These are phyloP conservation scores for Elaeidobius kamerunicus DNA, from an alignment of 2,888 invertebrate genomes.

Conservation along the genomic window DNA sequence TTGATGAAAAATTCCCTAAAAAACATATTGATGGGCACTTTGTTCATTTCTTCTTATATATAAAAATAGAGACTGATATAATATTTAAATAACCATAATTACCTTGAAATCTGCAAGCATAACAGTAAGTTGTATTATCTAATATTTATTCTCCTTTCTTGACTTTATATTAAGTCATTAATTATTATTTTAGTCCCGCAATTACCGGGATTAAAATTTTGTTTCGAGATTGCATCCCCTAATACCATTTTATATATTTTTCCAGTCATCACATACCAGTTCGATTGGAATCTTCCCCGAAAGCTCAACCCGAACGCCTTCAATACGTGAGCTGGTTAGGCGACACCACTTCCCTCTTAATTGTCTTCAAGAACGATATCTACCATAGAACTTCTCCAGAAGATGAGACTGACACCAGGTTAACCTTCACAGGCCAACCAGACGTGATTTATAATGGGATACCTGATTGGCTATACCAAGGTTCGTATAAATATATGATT, in stretches of 20 bases:
- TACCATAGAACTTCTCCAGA: slow-evolving; percentile 75
- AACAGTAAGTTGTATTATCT: no score
- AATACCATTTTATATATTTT: background rate
- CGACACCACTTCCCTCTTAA: slow-evolving; percentile 69
- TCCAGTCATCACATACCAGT: slow-evolving; percentile 79
- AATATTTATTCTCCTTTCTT: no score
- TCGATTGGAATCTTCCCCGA: slow-evolving; percentile 71
- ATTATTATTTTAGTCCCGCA: no score
- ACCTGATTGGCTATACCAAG: slow-evolving; percentile 96
- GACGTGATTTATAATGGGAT: slow-evolving; percentile 87
- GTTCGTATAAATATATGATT: slow-evolving; percentile 48
- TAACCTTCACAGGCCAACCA: slow-evolving; percentile 75
- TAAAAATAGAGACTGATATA: no score
- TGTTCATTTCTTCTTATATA: no score
- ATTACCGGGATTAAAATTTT: no score
- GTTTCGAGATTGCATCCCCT: no score
- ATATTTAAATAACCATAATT: no score
- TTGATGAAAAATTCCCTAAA: no score
- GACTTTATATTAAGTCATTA: no score
- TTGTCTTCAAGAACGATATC: slow-evolving; percentile 87
- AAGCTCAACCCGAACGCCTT: slow-evolving; percentile 67
- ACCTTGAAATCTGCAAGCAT: no score
- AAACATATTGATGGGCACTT: no score
- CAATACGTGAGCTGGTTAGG: slow-evolving; percentile 86
- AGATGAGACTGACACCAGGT: slow-evolving; percentile 62